Percentiles rank a stretch among this genome's conserved stretches.
Evolutionary conservation across 2,113 vertebrate genomes (phyloP).

Genomic region (Seriola rivoliana): DNA sequence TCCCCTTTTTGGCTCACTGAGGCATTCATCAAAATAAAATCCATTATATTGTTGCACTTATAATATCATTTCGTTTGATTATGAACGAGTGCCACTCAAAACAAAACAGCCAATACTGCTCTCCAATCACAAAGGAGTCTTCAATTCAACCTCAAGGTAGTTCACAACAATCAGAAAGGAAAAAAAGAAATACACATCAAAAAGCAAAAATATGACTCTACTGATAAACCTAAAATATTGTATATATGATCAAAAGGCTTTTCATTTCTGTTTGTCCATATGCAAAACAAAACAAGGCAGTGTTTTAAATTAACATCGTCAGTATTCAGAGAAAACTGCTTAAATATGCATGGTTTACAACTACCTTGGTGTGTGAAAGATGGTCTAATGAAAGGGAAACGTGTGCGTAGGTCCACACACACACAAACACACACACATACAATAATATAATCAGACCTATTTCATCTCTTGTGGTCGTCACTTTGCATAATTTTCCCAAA

Average conservation of each 20-base stretch:
- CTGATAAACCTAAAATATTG: no score
- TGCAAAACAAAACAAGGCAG: no score
- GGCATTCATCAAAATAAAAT: background rate
- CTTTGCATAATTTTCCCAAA: constrained; percentile 30
- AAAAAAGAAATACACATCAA: background rate
- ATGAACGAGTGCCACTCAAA: background rate
- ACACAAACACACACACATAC: background rate
- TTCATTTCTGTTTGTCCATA: no score
- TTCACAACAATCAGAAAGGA: background rate
- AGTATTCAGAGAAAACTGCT: no score
- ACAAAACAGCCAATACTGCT: background rate
- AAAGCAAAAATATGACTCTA: background rate
- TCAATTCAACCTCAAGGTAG: background rate
- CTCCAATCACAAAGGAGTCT: background rate
- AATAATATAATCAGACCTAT: background rate
- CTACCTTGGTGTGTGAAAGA: background rate
- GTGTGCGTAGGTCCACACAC: background rate
- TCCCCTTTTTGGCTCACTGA: background rate
- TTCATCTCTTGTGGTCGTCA: constrained; percentile 18
- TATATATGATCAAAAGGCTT: no score
- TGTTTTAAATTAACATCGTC: background rate
- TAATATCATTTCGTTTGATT: background rate
- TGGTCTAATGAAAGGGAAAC: background rate
- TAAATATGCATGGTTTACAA: background rate
- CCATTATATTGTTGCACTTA: background rate